A percentile compares a stretch with the other conserved stretches of the same genome.
Conservation (phyloP, 1,140 invertebrate species). For the Capitella teleta region DNA sequence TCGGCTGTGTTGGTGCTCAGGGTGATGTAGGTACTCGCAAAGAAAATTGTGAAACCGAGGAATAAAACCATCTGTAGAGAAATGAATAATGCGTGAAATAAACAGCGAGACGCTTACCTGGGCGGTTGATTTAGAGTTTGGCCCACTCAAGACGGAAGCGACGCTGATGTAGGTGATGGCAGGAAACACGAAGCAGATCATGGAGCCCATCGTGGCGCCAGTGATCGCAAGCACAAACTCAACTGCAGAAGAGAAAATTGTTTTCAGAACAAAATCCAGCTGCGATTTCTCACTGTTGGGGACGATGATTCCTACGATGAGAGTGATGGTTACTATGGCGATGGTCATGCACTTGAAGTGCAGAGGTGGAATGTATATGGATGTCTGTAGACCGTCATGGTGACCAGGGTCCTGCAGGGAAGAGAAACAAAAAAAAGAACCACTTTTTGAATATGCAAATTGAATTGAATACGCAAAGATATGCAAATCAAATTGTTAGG, state of each 20-base stretch:
- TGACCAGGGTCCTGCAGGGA: constrained; percentile 20
- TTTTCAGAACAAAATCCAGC: neutral
- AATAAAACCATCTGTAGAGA: constrained; percentile 49
- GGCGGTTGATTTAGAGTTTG: constrained; percentile 40
- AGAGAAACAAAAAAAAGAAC: no score
- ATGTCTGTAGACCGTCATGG: constrained; percentile 42
- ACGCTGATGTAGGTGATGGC: constrained; percentile 52
- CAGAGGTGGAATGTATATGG: constrained; percentile 61
- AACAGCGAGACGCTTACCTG: constrained; percentile 30
- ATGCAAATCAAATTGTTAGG: no score
- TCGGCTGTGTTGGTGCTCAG: constrained; percentile 57
- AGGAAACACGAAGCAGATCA: constrained; percentile 85
- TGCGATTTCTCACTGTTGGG: constrained; percentile 41
- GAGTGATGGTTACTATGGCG: constrained; percentile 59
- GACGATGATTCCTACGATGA: constrained; percentile 54
- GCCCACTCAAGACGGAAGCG: constrained; percentile 35
- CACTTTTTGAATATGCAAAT: no score
- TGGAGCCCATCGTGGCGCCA: constrained; percentile 88
- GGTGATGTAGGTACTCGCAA: constrained; percentile 76
- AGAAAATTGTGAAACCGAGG: constrained; percentile 66
- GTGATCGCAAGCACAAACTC: constrained; percentile 84
- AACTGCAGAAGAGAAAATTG: constrained; percentile 46
- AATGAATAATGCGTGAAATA: neutral
- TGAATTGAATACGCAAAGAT: no score
- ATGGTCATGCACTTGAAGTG: constrained; percentile 70